A percentile compares a stretch with the other conserved stretches of the same genome.
These are phyloP conservation scores for Cepaea hortensis DNA, from an alignment of 2,888 invertebrate genomes.

Conservation along the genomic window DNA sequence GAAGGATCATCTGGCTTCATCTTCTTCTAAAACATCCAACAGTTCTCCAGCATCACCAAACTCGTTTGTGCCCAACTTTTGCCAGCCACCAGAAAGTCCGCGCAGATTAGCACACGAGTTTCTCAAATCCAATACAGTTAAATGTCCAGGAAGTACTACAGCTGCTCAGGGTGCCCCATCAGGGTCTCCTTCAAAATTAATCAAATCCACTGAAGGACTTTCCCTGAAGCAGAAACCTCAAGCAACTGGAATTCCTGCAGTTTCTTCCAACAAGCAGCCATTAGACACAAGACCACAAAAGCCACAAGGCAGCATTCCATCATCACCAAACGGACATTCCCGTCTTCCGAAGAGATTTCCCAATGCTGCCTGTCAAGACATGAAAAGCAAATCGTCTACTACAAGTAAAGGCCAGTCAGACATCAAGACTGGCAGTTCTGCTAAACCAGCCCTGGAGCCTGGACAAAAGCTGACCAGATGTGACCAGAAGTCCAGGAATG, in stretches of 20 bases:
- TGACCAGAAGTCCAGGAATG: no score
- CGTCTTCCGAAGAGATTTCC: conserved; percentile 18
- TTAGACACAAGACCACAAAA: neutral
- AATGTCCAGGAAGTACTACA: neutral
- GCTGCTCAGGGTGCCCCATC: neutral
- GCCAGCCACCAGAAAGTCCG: conserved; percentile 44
- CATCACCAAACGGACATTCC: neutral
- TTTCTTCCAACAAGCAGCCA: neutral
- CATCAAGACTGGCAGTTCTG: neutral
- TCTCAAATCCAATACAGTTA: neutral
- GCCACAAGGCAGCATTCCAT: neutral
- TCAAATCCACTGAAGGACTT: conserved; percentile 9
- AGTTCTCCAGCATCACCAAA: conserved; percentile 39
- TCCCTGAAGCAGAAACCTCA: neutral
- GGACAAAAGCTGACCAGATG: no score
- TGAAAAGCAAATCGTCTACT: neutral
- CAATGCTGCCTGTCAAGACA: neutral
- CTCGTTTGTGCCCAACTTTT: conserved; percentile 15
- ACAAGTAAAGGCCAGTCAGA: neutral
- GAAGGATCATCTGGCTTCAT: conserved; percentile 14
- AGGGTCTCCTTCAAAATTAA: neutral
- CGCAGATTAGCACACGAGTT: conserved; percentile 37
- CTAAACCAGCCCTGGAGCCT: no score
- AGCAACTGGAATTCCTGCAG: neutral
- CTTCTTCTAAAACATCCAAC: neutral